Percentiles rank a stretch among this genome's conserved stretches.
Conservation (phyloP, 2,888 invertebrate species). For the Hydrotaea cyrtoneurina region DNA sequence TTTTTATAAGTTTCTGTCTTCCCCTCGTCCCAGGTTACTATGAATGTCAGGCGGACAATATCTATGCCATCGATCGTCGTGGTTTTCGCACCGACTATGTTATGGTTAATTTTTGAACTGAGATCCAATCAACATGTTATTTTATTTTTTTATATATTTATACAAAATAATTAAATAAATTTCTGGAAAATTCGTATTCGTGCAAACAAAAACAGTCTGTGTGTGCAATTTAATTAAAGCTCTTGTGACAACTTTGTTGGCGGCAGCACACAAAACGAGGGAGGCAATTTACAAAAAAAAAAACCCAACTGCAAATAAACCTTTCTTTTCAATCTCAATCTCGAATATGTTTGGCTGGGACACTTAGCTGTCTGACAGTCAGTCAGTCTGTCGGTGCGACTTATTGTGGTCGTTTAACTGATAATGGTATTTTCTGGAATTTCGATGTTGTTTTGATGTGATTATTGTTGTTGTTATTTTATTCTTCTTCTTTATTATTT, state of each 20-base stretch:
- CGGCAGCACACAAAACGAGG: neutral
- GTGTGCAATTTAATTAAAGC: constrained; percentile 10
- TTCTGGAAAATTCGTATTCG: constrained; percentile 33
- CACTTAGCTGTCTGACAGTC: neutral
- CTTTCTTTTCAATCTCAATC: neutral
- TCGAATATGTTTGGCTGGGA: too few relatives aligned
- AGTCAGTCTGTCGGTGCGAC: too few relatives aligned
- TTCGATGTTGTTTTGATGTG: constrained; percentile 14
- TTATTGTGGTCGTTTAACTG: neutral
- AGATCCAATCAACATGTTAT: neutral
- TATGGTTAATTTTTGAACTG: constrained; percentile 79
- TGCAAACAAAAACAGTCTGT: neutral
- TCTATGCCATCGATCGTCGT: constrained; percentile 93
- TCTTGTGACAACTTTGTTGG: constrained; percentile 16
- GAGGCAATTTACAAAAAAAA: too few relatives aligned
- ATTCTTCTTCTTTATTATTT: neutral
- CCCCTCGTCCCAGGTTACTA: constrained; percentile 83
- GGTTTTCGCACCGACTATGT: constrained; percentile 93
- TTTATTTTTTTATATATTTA: constrained; percentile 30
- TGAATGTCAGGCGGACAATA: constrained; percentile 95
- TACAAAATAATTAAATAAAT: constrained; percentile 22
- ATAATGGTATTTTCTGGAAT: constrained; percentile 49
- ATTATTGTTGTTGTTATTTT: constrained; percentile 14
- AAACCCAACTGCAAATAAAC: neutral
- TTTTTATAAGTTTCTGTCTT: neutral